Conservation (phyloP, 2,888 invertebrate species). For the Parasteatoda lunata region DNA sequence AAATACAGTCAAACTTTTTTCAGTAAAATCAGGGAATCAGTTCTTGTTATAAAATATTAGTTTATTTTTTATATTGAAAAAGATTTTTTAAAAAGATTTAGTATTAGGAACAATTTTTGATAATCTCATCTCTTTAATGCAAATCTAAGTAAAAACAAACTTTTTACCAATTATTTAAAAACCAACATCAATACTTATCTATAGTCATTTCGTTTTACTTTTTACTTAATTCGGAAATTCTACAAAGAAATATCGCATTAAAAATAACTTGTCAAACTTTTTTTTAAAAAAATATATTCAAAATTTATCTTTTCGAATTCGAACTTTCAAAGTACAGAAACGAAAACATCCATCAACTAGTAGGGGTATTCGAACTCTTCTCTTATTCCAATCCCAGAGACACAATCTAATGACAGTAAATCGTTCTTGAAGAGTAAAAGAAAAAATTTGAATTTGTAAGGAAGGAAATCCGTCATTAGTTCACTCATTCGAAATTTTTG, state of each 20-base stretch:
- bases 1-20: too few relatives aligned
- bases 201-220: too few relatives aligned
- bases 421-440: neutral
- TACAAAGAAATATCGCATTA: neutral
- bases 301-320: neutral
- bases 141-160: too few relatives aligned
- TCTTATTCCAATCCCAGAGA: neutral
- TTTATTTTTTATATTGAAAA: too few relatives aligned
- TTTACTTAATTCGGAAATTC: neutral
- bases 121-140: too few relatives aligned
- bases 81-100: too few relatives aligned
- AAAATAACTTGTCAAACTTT: neutral
- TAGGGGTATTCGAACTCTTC: neutral
- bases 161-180: too few relatives aligned
- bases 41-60: too few relatives aligned
- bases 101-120: too few relatives aligned
- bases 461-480: conserved; percentile 2
- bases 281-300: neutral
- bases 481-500: neutral
- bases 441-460: neutral
- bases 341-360: neutral
- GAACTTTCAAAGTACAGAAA: neutral
- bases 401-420: conserved; percentile 1
- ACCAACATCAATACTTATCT: too few relatives aligned
- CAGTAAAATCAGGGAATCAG: too few relatives aligned